Base-by-base conservation (phyloP, 1,140 invertebrate genomes). In the Heliconius hermathena region DNA sequence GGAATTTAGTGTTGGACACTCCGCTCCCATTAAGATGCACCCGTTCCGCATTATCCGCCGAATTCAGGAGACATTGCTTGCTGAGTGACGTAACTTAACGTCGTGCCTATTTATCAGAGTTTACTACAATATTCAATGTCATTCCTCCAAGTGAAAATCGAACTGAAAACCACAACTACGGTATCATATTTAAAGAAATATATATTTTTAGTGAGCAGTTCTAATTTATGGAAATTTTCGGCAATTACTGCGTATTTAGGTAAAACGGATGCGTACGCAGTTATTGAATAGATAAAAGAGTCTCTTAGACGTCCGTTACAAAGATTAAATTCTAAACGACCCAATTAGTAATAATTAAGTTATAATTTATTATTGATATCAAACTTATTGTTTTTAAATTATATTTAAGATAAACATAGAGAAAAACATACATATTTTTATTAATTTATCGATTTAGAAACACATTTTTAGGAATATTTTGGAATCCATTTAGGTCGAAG, bases 341-440 rank as follows among this genome's bases (percentile, higher is more conserved):
- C 60, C 22, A 66, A 66, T 66, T 66, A 66, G 29, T 66, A 26
- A 29, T 66, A 26, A 29, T 26, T 66, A 11, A 11, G 60, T 4
- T 66, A 66, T 29, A 66, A 29, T 26, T 26, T 66, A 66, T 66
- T 66, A 13, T 66, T 60, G n/a, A 60, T 60, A 3, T 8, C 54
- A n/a, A 60, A 22, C 54, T 66, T 66, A 29, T 66, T 66, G 26
- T 11, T 66, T 66, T 66, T 66, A 26, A 66, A 66, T 66, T 26
- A 66, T 66, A 29, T 66, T 66, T 13, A n/a, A 26, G 22, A 66
- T 29, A 66, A 66, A 66, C 60, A 66, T 3, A 66, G 60, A 66
- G 60, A 66, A 66, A 66, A 66, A 66, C 60, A 29, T 22, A 66
- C 22, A 66, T 66, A 29, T 66, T 66, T 29, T 66, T 9, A 66